Conservation (phyloP, 2,113 vertebrate species). For the Mixornis gularis region DNA sequence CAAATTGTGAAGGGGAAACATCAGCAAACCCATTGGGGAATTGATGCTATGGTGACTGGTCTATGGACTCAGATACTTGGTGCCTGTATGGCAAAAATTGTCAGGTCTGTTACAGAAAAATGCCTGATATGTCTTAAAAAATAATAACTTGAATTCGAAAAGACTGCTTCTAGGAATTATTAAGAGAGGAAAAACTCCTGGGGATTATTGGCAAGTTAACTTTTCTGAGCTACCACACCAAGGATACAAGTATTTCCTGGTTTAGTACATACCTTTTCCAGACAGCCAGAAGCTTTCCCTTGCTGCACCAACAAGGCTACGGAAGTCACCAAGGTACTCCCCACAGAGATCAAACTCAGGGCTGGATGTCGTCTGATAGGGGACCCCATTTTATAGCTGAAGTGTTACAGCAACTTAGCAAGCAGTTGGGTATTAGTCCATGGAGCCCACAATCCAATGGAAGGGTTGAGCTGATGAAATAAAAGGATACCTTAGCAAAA, state of each 20-base stretch:
- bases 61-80: too few relatives aligned
- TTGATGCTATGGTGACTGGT: rapidly evolving
- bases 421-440: not conserved
- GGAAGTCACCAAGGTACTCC: not conserved
- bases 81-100: not conserved
- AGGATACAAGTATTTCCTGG: not conserved
- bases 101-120: not conserved
- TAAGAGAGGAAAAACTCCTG: not conserved
- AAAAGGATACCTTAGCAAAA: not conserved
- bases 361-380: not conserved
- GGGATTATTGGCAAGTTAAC: not conserved
- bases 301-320: not conserved
- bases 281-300: not conserved
- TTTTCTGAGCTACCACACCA: not conserved
- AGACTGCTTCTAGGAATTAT: not conserved
- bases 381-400: not conserved
- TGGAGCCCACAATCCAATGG: rapidly evolving
- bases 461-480: not conserved
- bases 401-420: too few relatives aligned
- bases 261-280: not conserved
- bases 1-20: too few relatives aligned
- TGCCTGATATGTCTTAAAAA: not conserved
- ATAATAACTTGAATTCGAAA: not conserved
- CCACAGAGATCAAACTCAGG: not conserved
- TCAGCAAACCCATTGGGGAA: not conserved